Base-by-base conservation (phyloP, 2,797 vertebrate genomes). In the Muraenolepis orangiensis region DNA sequence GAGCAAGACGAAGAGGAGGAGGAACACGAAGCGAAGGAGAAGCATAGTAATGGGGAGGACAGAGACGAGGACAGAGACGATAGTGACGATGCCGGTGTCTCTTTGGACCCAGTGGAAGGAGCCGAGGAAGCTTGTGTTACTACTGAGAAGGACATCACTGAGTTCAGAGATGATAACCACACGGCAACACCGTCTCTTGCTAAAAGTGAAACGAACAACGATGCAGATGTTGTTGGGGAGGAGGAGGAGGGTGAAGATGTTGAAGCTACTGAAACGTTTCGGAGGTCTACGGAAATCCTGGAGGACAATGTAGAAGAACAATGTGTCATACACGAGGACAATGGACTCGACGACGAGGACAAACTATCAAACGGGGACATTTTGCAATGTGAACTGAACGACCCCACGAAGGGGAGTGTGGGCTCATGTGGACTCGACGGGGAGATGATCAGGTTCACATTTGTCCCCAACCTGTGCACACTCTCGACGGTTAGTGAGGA, bases 401-500 rank as follows among this genome's bases (percentile, higher is more conserved):
- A 66, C 57, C 57, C 74, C 34, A 66, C 79, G 73, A 77, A 87
- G 4, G 82, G 84, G 29, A 72, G 78, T 14, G 79, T 86, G 57
- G 23, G 57, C 11, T 26, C 23, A 11, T 64, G 57, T 26, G 13
- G 2, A 14, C 13, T 18, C 2, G 23, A 64, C 26, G 74, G 87
- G 57, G 72, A 87, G 76, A 77, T 28, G 32, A 84, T 51, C 73
- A 86, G 79, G 74, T 89, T 90, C 68, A 81, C 87, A 38, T 90
- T 91, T 79, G 89, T 91, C 76, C 72, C 80, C 30, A 82, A 86
- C 68, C 91, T 87, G 70, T 79, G 80, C 69, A 82, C 90, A 72
- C 89, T 90, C 78, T 88, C 91, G n/a, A 92, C 91, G 34, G 79
- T 92, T 66, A 81, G 0, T 38, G 94, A 95, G 82, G 91, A 93